Base-by-base conservation (phyloP, 1,140 invertebrate species). In the Oryzaephilus surinamensis region DNA sequence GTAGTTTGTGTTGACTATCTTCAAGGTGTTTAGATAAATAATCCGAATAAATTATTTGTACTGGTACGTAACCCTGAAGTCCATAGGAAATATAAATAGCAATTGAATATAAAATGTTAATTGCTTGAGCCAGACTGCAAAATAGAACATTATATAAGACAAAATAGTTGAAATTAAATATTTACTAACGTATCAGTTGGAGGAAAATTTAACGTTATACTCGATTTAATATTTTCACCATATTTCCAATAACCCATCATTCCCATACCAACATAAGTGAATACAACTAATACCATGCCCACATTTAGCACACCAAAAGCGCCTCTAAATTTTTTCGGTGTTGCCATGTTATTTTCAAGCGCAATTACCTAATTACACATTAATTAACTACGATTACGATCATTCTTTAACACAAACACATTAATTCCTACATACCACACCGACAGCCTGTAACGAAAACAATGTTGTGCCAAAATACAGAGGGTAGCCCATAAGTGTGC, bases 51-150 rank as follows among this genome's bases (percentile, higher is more conserved):
- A 93, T 69, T 20, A 97, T 91, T 43, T 85, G 78, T 7, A 94
- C 77, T 0, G 93, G 89, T 2, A 97, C 91, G 63, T 92, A 97
- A 28, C 89, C 82, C 65, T 97, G 92, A n/a, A 97, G 65, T 2
- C 82, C 84, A 65, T 93, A 95, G 0, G 86, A 84, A 32, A 94
- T 81, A 61, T 87, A 92, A 19, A 93, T 90, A 1, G 88, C 85
- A 2, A 92, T 48, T 0, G 86, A 81, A 59, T 93, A 93, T 58
- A 89, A 78, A 1, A 88, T 61, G 52, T 82, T 81, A n/a, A 90
- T 82, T 17, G 70, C 65, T 50, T 86, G 73, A 10, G 87, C 80
- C 46, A 89, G 65, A 29, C 88, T 91, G 66, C 20, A 70, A 71
- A 34, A 16, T 3, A 11, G 14, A 13, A 10, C n/a, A 4, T 17